A percentile compares a stretch with the other conserved stretches of the same genome.
Evolutionary conservation across 2,113 vertebrate genomes (phyloP).

Genomic region (Nannospalax galili): DNA sequence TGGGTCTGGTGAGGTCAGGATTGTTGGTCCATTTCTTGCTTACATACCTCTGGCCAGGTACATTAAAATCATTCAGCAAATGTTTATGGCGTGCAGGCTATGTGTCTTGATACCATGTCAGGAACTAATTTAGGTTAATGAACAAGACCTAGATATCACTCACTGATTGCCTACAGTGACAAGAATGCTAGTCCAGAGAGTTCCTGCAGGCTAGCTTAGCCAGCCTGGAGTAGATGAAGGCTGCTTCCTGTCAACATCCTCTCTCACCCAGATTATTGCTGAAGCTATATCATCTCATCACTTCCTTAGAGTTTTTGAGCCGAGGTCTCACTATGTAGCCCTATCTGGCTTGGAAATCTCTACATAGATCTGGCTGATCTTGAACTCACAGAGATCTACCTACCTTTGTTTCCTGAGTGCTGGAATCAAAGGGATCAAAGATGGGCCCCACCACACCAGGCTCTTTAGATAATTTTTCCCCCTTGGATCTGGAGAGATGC

Average conservation of each 20-base stretch:
- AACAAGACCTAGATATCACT: background rate
- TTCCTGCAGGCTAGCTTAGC: background rate
- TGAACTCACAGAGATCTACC: too few species aligned
- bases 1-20: background rate
- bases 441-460: too few species aligned
- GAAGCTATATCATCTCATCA: too few species aligned
- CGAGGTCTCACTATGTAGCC: too few species aligned
- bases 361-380: too few species aligned
- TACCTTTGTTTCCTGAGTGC: too few species aligned
- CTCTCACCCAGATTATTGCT: background rate
- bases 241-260: background rate
- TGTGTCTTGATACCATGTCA: constrained; percentile 1
- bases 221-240: background rate
- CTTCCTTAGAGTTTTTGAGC: background rate
- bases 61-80: constrained; percentile 14
- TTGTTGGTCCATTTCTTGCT: background rate
- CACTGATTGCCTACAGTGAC: background rate
- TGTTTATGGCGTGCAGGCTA: background rate
- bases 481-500: too few species aligned
- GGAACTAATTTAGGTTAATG: constrained; percentile 11
- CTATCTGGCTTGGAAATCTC: too few species aligned
- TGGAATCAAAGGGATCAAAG: too few species aligned
- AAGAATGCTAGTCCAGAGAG: background rate
- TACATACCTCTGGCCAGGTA: background rate
- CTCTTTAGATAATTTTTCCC: too few species aligned